Conservation (phyloP, 2,113 vertebrate genomes). For the Coryphaenoides rupestris region DNA sequence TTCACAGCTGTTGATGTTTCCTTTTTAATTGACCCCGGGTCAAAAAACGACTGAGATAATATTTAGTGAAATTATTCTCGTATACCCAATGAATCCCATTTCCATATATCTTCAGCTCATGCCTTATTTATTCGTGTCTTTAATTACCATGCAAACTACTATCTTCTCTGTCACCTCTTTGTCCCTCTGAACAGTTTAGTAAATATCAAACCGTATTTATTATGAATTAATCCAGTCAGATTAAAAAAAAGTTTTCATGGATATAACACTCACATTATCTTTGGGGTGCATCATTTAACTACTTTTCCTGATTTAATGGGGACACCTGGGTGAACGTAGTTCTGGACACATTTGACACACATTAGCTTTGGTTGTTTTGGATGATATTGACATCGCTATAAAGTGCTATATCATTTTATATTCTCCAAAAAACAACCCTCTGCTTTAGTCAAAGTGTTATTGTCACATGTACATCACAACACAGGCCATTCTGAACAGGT, state of each 20-base stretch:
- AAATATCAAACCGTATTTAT: slow-evolving; percentile 79
- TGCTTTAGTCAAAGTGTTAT: no score
- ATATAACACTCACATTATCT: slow-evolving; percentile 64
- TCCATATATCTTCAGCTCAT: slow-evolving; percentile 72
- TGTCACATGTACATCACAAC: slow-evolving; percentile 55
- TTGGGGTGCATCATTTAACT: slow-evolving; percentile 54
- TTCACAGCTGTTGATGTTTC: slow-evolving; percentile 53
- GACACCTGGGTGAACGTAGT: no score
- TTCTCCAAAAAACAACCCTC: no score
- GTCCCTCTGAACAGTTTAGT: slow-evolving; percentile 74
- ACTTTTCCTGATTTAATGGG: no score
- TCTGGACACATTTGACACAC: no score
- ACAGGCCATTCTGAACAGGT: no score
- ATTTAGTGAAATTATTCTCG: slow-evolving; percentile 78
- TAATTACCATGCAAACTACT: slow-evolving; percentile 74
- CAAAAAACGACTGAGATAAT: slow-evolving; percentile 71
- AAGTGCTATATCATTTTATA: no score
- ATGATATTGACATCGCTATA: no score
- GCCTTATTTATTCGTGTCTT: slow-evolving; percentile 72
- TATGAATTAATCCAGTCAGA: slow-evolving; percentile 74
- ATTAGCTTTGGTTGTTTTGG: no score
- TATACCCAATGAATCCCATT: slow-evolving; percentile 68
- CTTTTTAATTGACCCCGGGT: slow-evolving; percentile 71
- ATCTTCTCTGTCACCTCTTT: slow-evolving; percentile 70
- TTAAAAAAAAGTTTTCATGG: slow-evolving; percentile 38